Conservation (phyloP, 2,113 vertebrate genomes). For the Vidua chalybeata region DNA sequence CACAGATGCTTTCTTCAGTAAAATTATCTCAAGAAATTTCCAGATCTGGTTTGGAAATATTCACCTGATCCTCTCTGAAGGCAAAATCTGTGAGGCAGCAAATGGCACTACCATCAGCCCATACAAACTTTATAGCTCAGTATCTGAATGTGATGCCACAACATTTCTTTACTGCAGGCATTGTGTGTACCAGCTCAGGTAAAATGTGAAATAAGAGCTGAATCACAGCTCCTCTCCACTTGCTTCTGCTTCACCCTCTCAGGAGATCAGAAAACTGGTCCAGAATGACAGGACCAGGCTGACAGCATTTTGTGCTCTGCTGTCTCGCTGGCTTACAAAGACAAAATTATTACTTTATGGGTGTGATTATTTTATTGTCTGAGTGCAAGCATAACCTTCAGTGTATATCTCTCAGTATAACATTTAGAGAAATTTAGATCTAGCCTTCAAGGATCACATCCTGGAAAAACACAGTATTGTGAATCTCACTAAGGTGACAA, state of each 20-base stretch:
- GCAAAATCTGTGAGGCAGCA: neutral
- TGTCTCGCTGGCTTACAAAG: neutral
- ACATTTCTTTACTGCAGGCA: neutral
- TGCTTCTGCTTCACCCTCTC: slow-evolving; percentile 20
- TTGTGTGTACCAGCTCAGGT: neutral
- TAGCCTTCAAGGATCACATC: neutral
- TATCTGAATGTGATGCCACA: neutral
- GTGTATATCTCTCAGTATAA: neutral
- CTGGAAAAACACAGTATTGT: neutral
- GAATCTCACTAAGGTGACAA: neutral
- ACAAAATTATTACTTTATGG: neutral
- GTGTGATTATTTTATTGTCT: neutral
- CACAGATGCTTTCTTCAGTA: neutral
- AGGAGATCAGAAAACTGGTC: neutral
- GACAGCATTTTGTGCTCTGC: neutral
- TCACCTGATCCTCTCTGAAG: neutral
- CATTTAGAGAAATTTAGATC: neutral
- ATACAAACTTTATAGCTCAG: neutral
- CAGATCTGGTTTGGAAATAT: neutral
- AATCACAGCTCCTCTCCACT: neutral
- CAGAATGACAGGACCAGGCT: neutral
- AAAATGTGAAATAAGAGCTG: neutral
- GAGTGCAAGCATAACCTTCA: slow-evolving; percentile 8
- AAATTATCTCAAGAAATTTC: neutral
- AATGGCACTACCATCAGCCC: neutral